Evolutionary conservation across 2,797 vertebrate species (phyloP).

Genomic region (Amphiprion clarkii): DNA sequence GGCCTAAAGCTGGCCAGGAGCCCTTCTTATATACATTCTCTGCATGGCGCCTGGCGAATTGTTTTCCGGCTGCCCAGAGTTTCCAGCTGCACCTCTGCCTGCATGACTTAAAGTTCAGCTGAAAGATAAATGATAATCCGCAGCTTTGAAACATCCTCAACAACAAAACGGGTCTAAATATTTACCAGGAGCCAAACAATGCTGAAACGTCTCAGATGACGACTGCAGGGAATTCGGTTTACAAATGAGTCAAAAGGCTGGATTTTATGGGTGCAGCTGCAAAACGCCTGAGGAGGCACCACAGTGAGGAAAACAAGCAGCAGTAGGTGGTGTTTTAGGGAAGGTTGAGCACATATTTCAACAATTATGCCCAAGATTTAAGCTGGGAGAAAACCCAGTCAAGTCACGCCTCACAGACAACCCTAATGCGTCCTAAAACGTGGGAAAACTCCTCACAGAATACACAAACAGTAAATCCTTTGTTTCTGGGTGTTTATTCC

Average conservation of each 20-base stretch:
- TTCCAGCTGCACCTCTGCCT: not conserved
- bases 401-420: too few species aligned
- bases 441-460: too few species aligned
- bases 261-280: constrained; percentile 35
- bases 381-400: not conserved
- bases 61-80: too few species aligned
- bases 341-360: not conserved
- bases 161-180: constrained; percentile 63
- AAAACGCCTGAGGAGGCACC: not conserved
- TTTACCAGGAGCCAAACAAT: constrained; percentile 52
- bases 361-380: too few species aligned
- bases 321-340: not conserved
- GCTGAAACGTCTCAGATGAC: not conserved
- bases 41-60: not conserved
- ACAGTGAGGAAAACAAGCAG: not conserved
- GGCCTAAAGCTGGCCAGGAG: too few species aligned
- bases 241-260: constrained; percentile 28
- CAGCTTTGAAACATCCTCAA: constrained; percentile 8
- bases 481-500: not conserved
- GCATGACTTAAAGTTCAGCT: not conserved
- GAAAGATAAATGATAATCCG: not conserved
- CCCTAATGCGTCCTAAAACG: too few species aligned
- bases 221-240: constrained; percentile 15
- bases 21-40: not conserved
- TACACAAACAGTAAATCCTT: too few species aligned